Evolutionary conservation across 2,797 vertebrate genomes (phyloP).

Genomic region (Cichlasoma orientale): DNA sequence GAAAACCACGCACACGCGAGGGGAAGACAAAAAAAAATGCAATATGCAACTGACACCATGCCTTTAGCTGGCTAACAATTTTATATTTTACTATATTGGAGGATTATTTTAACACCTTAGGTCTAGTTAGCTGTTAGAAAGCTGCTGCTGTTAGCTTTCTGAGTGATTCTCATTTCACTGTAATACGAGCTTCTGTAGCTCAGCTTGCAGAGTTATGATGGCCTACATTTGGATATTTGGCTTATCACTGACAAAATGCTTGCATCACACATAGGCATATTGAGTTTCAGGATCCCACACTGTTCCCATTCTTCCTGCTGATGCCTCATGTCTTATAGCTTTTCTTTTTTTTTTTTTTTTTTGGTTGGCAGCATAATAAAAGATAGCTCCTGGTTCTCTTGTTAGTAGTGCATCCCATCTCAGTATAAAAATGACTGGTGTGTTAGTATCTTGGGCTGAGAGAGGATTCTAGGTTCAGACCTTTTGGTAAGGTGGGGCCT

Average conservation of each 20-base stretch:
- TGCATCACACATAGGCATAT: neutral
- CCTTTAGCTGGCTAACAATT: neutral
- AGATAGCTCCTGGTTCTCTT: neutral
- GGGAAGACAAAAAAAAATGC: neutral
- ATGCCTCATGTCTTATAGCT: conserved; percentile 1
- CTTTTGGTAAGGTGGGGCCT: neutral
- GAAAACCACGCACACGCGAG: neutral
- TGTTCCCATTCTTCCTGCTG: conserved; percentile 1
- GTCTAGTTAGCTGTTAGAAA: neutral
- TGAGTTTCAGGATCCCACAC: neutral
- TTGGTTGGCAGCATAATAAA: neutral
- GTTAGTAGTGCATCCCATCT: neutral
- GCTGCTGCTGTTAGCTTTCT: neutral
- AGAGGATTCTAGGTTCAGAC: neutral
- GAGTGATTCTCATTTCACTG: neutral
- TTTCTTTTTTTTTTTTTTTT: neutral
- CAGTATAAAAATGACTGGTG: neutral
- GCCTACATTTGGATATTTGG: neutral
- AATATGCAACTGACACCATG: neutral
- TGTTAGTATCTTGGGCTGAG: neutral
- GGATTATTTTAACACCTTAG: neutral
- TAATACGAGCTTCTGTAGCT: neutral
- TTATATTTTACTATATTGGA: neutral
- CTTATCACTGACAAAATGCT: neutral
- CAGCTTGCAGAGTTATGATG: neutral